A percentile compares a stretch with the other conserved stretches of the same genome.
phyloP scores from a whole-genome alignment of 2,113 vertebrate species.

The Colossoma macropomum region DNA sequence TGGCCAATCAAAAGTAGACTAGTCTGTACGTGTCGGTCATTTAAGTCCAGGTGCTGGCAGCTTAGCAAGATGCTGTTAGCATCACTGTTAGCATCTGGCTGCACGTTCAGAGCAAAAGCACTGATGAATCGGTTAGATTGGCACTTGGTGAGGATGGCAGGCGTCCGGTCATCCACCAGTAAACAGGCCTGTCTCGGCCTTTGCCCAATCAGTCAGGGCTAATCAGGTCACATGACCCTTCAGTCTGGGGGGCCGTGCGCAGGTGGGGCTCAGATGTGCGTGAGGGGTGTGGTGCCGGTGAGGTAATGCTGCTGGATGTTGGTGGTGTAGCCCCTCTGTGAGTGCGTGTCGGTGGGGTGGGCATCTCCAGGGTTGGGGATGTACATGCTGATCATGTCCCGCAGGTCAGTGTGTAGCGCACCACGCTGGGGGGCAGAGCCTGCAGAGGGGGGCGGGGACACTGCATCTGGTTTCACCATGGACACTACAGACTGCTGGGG shows the following conservation, averaged over 20 bases:
- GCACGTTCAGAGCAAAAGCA: neutral
- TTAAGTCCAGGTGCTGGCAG: neutral
- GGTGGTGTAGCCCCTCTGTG: slow-evolving; percentile 67
- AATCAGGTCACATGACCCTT: neutral
- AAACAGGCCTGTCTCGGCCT: neutral
- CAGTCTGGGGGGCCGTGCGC: neutral
- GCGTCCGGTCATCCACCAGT: neutral
- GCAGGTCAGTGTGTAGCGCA: slow-evolving; percentile 59
- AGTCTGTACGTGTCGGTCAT: neutral
- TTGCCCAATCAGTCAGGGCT: neutral
- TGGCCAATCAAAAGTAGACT: neutral
- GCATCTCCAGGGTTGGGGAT: slow-evolving; percentile 60
- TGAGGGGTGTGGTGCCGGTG: slow-evolving; percentile 51
- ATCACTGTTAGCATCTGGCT: neutral
- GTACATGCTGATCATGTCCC: slow-evolving; percentile 66
- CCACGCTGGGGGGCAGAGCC: slow-evolving; percentile 44
- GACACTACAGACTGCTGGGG: slow-evolving; percentile 61
- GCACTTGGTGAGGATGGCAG: neutral
- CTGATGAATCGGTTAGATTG: neutral
- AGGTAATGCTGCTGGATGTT: slow-evolving; percentile 64
- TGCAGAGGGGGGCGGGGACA: slow-evolving; percentile 56
- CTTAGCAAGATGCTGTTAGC: too few species aligned
- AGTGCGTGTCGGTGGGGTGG: slow-evolving; percentile 51
- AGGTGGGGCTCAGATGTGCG: slow-evolving; percentile 59
- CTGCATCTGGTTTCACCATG: slow-evolving; percentile 57